Evolutionary conservation across 2,888 invertebrate species (phyloP), one percentile per base, ranked within the genome.

Genomic region (Dioctria linearis): DNA sequence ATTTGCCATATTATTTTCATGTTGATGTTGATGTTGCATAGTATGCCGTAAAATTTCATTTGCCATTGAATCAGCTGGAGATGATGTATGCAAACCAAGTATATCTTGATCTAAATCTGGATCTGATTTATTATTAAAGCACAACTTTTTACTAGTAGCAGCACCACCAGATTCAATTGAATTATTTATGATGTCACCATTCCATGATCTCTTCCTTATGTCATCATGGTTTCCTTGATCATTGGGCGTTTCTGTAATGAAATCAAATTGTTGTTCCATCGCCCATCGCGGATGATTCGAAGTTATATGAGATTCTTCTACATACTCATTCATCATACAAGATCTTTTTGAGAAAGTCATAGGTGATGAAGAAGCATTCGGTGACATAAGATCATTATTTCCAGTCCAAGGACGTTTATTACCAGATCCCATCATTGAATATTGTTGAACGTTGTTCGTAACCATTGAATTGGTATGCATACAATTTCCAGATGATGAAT

Each of bases 151-250:
- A 61, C 80, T 83, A 57, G 80, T 51, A 25, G 25, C 25, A 25
- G 25, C 25, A 25, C 25, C 25, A 63, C 78, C 67, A 37, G 80
- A 75, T 49, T 83, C 83, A 37, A 83, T 80, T 59, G 71, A 71
- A 54, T 78, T 82, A n/a, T 42, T 54, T 13, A 82, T 80, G 8
- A 71, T 46, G 61, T 83, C 81, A 73, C 84, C 84, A 76, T 84
- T 84, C 84, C 84, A 84, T 3, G 76, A 66, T 8, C 84, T 80
- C 49, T 84, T 84, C 39, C 78, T 80, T 2, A 78, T 76, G n/a
- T 82, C 80, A 57, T 67, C 67, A 25, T 61, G 57, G 75, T 71
- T 80, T 57, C 59, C 76, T 37, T 78, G 43, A 25, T 37, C 61
- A n/a, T 57, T 37, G 4, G 80, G 39, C 42, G 59, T 13, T 25